A percentile compares a stretch with the other conserved stretches of the same genome.
Conservation (phyloP, 2,113 vertebrate genomes). For the Acrocephalus kingi region DNA sequence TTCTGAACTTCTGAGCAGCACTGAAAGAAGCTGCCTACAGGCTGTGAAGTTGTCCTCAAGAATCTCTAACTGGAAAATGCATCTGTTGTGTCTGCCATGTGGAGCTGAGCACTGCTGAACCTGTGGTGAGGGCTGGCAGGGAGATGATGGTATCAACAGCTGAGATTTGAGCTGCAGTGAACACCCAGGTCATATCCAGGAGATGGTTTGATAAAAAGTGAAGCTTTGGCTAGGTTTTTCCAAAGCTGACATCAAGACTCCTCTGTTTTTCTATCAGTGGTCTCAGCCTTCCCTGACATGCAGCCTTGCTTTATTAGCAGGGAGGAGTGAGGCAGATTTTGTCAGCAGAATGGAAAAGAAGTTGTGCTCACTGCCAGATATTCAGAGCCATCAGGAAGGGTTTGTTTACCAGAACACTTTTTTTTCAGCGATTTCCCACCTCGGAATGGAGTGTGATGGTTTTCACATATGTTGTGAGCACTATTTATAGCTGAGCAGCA, state of each 20-base stretch:
- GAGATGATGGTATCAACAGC: neutral
- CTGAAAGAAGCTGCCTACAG: neutral
- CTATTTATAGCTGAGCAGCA: slow-evolving; percentile 31
- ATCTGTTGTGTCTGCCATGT: neutral
- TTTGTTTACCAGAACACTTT: slow-evolving; percentile 51
- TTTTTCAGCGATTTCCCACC: slow-evolving; percentile 12
- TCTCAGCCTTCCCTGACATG: neutral
- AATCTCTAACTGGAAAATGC: neutral
- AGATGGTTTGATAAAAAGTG: neutral
- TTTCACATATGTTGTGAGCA: slow-evolving; percentile 23
- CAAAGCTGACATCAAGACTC: neutral
- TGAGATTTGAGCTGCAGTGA: neutral
- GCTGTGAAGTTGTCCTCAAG: neutral
- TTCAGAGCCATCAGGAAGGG: slow-evolving; percentile 5
- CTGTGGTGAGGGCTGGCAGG: neutral
- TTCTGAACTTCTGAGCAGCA: neutral
- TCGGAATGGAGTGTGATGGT: neutral
- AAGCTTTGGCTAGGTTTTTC: neutral
- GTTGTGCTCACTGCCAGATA: neutral
- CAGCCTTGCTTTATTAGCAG: neutral
- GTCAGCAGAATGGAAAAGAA: neutral
- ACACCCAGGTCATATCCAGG: neutral
- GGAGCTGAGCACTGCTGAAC: neutral
- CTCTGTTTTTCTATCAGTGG: neutral
- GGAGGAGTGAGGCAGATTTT: neutral